Percentiles rank a stretch among this genome's conserved stretches.
phyloP scores from a whole-genome alignment of 2,888 invertebrate species.

The Zelleria hepariella region DNA sequence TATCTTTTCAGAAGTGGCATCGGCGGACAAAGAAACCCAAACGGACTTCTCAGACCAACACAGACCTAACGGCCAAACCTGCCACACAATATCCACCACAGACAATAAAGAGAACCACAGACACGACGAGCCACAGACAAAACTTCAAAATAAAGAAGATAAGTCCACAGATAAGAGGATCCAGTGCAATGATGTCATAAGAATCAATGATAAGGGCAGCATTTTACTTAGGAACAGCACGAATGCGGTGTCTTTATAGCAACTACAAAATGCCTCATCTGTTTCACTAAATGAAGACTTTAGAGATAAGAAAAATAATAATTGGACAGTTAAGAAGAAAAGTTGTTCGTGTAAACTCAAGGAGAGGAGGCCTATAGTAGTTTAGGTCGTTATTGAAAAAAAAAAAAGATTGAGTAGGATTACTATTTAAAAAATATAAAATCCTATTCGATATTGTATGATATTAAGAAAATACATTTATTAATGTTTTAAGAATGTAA shows the following conservation, averaged over 20 bases:
- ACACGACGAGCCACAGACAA: slow-evolving; percentile 11
- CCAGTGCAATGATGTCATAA: slow-evolving; percentile 24
- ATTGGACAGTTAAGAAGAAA: slow-evolving; percentile 40
- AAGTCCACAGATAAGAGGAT: slow-evolving; percentile 19
- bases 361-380: slow-evolving; percentile 53
- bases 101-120: slow-evolving; percentile 9
- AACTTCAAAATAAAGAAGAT: slow-evolving; percentile 14
- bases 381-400: slow-evolving; percentile 23
- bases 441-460: no score
- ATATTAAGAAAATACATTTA: no score
- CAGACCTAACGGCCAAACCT: slow-evolving; percentile 44
- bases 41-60: slow-evolving; percentile 48
- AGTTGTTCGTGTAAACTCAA: slow-evolving; percentile 58
- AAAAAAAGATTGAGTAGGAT: no score
- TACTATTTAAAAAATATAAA: neutral
- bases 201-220: slow-evolving; percentile 27
- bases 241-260: slow-evolving; percentile 6
- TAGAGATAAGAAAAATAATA: slow-evolving; percentile 31
- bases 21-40: slow-evolving; percentile 51
- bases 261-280: slow-evolving; percentile 25
- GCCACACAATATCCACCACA: slow-evolving; percentile 24
- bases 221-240: slow-evolving; percentile 48
- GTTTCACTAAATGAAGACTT: slow-evolving; percentile 45
- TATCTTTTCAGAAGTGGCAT: slow-evolving; percentile 35
- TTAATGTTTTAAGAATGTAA: no score